phyloP scores from a whole-genome alignment of 2,797 vertebrate species.

The Emydoidea blandingii region DNA sequence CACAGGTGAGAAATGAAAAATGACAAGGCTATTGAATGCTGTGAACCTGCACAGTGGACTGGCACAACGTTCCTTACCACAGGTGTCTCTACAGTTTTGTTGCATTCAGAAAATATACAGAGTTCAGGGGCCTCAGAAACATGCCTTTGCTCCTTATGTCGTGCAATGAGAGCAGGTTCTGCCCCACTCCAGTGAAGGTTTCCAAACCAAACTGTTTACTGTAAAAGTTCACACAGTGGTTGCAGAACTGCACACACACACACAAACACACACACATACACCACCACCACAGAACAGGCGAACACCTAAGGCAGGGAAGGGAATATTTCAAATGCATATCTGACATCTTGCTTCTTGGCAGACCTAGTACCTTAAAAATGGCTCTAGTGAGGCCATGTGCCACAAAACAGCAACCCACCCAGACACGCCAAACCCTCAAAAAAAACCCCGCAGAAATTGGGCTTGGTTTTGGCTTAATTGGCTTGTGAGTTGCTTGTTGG shows the following conservation, averaged over 20 bases:
- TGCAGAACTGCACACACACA: background rate
- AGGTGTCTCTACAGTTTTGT: background rate
- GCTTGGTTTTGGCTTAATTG: too few species aligned
- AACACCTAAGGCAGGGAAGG: background rate
- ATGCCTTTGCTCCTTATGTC: background rate
- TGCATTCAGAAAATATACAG: background rate
- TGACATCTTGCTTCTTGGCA: background rate
- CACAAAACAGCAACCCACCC: background rate
- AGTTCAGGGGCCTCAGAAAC: fast-evolving
- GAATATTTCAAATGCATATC: background rate
- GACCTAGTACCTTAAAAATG: background rate
- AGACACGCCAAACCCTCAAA: background rate
- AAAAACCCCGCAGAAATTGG: background rate
- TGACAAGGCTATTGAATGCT: fast-evolving
- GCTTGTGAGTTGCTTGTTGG: too few species aligned
- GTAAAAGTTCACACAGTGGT: background rate
- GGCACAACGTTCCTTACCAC: background rate
- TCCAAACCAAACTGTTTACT: background rate
- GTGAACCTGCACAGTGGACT: background rate
- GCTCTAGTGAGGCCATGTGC: background rate
- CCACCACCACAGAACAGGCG: too few species aligned
- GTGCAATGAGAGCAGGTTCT: background rate
- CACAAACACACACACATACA: too few species aligned
- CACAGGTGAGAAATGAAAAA: background rate
- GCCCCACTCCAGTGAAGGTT: background rate